Conservation (phyloP, 2,113 vertebrate species). For the Danio rerio region GRCz12tu NC_133180.1:32883001-32883500, state of each 20-base stretch:
- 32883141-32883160: neutral
- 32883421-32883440: no score
- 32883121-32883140: neutral
- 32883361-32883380: constrained; percentile 69
- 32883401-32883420: neutral
- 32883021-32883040: neutral
- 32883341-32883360: constrained; percentile 74
- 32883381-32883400: neutral
- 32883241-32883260: constrained; percentile 60
- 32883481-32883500: constrained; percentile 62
- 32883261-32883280: constrained; percentile 56
- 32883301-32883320: constrained; percentile 80
- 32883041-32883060: neutral
- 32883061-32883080: neutral
- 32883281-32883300: constrained; percentile 56
- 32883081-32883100: neutral
- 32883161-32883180: no score
- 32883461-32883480: constrained; percentile 41
- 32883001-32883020: neutral
- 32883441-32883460: neutral
- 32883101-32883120: neutral
- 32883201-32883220: no score
- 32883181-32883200: no score
- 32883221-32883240: neutral
- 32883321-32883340: constrained; percentile 77